phyloP scores from a whole-genome alignment of 2,797 vertebrate genomes.

The Xenops minutus region DNA sequence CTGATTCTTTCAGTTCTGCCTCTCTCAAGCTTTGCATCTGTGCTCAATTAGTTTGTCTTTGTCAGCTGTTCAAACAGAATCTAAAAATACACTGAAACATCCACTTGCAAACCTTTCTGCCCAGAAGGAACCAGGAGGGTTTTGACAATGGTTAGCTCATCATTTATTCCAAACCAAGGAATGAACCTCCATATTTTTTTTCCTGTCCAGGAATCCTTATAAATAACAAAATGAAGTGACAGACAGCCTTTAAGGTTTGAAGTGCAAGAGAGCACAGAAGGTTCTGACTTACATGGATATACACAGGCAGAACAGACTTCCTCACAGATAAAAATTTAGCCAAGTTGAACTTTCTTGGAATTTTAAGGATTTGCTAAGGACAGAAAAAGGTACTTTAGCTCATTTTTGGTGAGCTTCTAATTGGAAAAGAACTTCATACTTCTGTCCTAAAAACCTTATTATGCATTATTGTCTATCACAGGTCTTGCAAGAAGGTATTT shows the following conservation, averaged over 20 bases:
- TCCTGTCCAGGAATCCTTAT: neutral
- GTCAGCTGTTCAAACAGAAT: conserved; percentile 59
- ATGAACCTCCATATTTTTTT: neutral
- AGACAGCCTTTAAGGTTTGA: neutral
- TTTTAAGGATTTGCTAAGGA: neutral
- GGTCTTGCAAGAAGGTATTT: neutral
- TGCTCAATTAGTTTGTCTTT: conserved; percentile 56
- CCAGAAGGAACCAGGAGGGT: conserved; percentile 21
- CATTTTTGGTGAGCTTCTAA: neutral
- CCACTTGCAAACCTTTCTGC: conserved; percentile 28
- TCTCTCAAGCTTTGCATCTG: conserved; percentile 40
- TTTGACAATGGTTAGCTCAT: conserved; percentile 36
- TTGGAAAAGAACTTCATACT: neutral
- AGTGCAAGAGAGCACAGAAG: neutral
- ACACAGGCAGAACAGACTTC: neutral
- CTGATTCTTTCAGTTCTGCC: conserved; percentile 20
- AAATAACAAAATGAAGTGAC: neutral
- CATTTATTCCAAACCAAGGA: conserved; percentile 53
- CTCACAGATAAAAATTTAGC: neutral
- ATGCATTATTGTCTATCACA: neutral
- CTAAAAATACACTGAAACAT: conserved; percentile 59
- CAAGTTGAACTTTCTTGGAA: neutral
- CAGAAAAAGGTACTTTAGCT: neutral
- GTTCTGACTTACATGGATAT: neutral
- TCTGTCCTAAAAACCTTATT: neutral